phyloP scores from a whole-genome alignment of 2,888 invertebrate species.

The Drosophila testacea region DNA sequence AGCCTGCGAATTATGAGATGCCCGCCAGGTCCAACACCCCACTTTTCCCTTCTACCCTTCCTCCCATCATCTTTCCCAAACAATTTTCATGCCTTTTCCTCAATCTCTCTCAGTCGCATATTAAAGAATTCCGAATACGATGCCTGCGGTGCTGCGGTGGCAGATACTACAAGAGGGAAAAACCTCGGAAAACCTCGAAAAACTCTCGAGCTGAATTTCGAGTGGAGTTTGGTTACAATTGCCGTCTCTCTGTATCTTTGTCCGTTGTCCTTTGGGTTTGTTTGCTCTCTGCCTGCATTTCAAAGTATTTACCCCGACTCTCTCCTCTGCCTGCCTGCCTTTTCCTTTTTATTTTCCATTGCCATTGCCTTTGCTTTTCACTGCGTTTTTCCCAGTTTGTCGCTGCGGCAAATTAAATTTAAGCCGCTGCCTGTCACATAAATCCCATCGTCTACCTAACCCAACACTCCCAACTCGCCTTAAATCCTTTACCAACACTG shows the following conservation, averaged over 20 bases:
- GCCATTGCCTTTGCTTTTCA: slow-evolving; percentile 4
- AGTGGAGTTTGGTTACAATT: slow-evolving; percentile 70
- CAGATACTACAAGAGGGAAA: slow-evolving; percentile 22
- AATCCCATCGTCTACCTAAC: slow-evolving; percentile 31
- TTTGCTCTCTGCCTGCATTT: slow-evolving; percentile 60
- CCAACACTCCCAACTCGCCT: neutral
- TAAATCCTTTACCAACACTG: slow-evolving; percentile 10
- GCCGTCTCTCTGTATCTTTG: slow-evolving; percentile 27
- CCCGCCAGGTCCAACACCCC: slow-evolving; percentile 12
- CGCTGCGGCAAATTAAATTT: slow-evolving; percentile 53
- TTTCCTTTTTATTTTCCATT: slow-evolving; percentile 1
- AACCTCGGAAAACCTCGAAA: slow-evolving; percentile 54
- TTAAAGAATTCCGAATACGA: slow-evolving; percentile 58
- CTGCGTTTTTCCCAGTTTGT: slow-evolving; percentile 26
- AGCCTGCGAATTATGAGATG: slow-evolving; percentile 45
- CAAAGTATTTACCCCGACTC: slow-evolving; percentile 49
- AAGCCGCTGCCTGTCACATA: slow-evolving; percentile 47
- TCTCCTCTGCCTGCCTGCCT: neutral
- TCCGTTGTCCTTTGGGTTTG: slow-evolving; percentile 56
- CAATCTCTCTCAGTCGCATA: slow-evolving; percentile 12
- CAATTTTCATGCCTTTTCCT: slow-evolving; percentile 1
- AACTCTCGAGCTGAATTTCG: slow-evolving; percentile 57
- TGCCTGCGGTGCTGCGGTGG: slow-evolving; percentile 51
- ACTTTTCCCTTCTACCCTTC: neutral
- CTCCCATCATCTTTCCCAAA: no score